Percentiles rank a stretch among this genome's conserved stretches.
phyloP scores from a whole-genome alignment of 2,888 invertebrate genomes.

The Camponotus fellah region DNA sequence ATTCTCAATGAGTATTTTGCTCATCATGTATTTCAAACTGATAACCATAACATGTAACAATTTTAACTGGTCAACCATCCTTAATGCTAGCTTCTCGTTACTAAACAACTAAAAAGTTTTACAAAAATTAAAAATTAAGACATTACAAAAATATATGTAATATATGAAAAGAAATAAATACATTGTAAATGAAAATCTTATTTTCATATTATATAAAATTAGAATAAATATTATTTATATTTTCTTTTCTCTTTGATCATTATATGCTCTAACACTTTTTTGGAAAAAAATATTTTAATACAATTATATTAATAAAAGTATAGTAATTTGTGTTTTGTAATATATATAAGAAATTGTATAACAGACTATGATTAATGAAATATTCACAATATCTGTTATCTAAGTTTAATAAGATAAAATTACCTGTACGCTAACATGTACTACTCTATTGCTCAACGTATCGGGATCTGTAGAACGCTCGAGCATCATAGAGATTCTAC shows the following conservation, averaged over 20 bases:
- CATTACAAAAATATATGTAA: conserved; percentile 3
- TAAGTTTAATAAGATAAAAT: conserved; percentile 29
- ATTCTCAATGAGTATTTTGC: conserved; percentile 95
- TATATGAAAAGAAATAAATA: background rate
- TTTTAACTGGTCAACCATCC: conserved; percentile 96
- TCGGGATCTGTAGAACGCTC: conserved; percentile 95
- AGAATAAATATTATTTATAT: background rate
- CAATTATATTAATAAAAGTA: background rate
- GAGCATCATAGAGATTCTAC: conserved; percentile 96
- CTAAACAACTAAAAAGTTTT: conserved; percentile 92
- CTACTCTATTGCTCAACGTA: conserved; percentile 97
- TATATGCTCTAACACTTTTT: background rate
- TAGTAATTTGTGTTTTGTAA: background rate
- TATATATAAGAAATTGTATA: conserved; percentile 1
- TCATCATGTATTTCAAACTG: conserved; percentile 97
- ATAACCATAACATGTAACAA: conserved; percentile 97
- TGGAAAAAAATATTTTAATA: background rate
- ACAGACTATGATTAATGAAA: background rate
- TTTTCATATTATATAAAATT: background rate
- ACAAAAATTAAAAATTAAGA: background rate
- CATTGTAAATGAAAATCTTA: background rate
- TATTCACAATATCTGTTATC: background rate
- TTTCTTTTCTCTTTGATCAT: background rate
- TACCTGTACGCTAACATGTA: conserved; percentile 96
- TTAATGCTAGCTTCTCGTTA: conserved; percentile 95